phyloP scores from a whole-genome alignment of 2,797 vertebrate species.

The Synaphobranchus kaupii region DNA sequence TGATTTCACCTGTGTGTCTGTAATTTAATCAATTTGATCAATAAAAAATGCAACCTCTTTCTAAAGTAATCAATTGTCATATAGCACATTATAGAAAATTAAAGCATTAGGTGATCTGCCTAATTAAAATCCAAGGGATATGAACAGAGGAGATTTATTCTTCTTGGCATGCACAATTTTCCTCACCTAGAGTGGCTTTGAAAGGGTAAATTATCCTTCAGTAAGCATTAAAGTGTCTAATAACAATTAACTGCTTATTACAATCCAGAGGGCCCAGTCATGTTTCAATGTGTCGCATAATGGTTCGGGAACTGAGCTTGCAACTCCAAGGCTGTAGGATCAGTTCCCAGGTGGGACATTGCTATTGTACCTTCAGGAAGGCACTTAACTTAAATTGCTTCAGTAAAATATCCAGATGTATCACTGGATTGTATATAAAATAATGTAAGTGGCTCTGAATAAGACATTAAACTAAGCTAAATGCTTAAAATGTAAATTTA shows the following conservation, averaged over 20 bases:
- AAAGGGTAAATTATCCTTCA: constrained; percentile 8
- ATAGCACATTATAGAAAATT: not conserved
- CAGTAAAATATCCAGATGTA: constrained; percentile 6
- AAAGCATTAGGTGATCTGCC: not conserved
- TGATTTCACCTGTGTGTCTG: not conserved
- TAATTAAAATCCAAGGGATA: not conserved
- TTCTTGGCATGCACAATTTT: not conserved
- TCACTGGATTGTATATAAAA: not conserved
- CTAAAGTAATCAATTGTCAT: not conserved
- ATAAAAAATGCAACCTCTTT: not conserved
- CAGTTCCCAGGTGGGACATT: not conserved
- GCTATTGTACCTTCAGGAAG: not conserved
- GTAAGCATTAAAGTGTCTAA: not conserved
- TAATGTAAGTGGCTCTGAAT: not conserved
- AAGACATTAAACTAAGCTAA: not conserved
- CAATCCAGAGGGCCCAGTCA: not conserved
- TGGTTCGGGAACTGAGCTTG: not conserved
- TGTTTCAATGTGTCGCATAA: not conserved
- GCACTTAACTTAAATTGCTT: constrained; percentile 2
- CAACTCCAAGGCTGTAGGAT: not conserved
- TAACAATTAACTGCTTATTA: not conserved
- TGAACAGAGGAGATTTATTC: not conserved
- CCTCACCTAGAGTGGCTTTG: not conserved
- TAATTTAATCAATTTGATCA: not conserved
- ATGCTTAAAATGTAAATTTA: not conserved